These are phyloP conservation scores for Muschampia plurimacula DNA, from an alignment of 2,888 invertebrate species.

Conservation along the genomic window DNA sequence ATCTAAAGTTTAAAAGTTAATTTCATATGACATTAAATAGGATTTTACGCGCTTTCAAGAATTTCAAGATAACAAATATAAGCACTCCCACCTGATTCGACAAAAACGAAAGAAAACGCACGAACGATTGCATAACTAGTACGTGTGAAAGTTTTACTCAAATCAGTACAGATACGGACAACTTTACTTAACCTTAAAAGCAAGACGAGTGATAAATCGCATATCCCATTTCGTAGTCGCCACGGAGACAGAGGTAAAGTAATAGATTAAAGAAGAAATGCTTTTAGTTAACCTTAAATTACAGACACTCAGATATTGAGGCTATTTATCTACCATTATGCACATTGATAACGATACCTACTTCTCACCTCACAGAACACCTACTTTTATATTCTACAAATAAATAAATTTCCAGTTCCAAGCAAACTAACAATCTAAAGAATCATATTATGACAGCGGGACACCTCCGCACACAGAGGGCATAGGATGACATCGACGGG, in stretches of 20 bases:
- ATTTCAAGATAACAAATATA: neutral
- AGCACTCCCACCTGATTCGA: slow-evolving; percentile 41
- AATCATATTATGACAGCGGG: too few species aligned
- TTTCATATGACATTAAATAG: neutral
- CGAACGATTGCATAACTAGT: slow-evolving; percentile 64
- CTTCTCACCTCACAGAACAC: too few species aligned
- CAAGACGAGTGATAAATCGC: slow-evolving; percentile 50
- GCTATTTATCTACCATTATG: neutral
- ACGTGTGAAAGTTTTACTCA: slow-evolving; percentile 66
- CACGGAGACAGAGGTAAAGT: slow-evolving; percentile 42
- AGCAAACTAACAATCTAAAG: too few species aligned
- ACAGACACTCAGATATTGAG: neutral
- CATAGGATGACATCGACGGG: too few species aligned
- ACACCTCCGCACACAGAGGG: too few species aligned
- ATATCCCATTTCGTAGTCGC: slow-evolving; percentile 45
- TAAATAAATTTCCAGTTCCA: too few species aligned
- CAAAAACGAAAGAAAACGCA: slow-evolving; percentile 56
- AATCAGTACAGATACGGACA: slow-evolving; percentile 63
- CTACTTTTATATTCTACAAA: too few species aligned
- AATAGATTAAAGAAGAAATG: slow-evolving; percentile 27
- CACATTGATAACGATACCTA: neutral
- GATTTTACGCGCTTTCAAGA: neutral
- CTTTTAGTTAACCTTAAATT: slow-evolving; percentile 7
- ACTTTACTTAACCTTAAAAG: slow-evolving; percentile 66
- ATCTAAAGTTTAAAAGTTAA: too few species aligned